These are phyloP conservation scores for Microcebus murinus DNA, from an alignment of 2,113 vertebrate genomes.

Conservation along the genomic window DNA sequence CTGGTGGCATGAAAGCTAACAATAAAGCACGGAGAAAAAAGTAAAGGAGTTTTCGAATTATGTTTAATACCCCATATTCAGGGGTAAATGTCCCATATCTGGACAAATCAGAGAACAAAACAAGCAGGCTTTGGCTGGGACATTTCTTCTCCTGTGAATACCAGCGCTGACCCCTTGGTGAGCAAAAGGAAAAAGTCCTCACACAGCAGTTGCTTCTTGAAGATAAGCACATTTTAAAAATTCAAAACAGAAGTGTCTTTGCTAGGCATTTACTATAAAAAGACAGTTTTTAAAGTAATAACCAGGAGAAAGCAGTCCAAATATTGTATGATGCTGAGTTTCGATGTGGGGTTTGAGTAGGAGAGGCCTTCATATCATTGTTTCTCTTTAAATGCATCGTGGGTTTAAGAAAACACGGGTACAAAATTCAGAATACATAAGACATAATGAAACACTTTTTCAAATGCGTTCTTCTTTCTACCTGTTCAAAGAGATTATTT, in stretches of 20 bases:
- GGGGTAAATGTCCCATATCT: not conserved
- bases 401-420: not conserved
- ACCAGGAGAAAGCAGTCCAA: not conserved
- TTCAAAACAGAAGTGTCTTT: not conserved
- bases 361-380: not conserved
- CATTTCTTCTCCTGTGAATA: not conserved
- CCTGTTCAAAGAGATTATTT: not conserved
- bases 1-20: not conserved
- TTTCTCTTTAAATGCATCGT: conserved; percentile 15
- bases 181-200: not conserved
- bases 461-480: conserved; percentile 10
- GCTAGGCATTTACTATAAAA: not conserved
- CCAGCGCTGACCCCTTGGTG: not conserved
- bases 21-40: not conserved
- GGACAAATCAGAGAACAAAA: conserved; percentile 5
- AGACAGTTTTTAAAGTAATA: not conserved
- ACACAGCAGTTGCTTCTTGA: not conserved
- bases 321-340: not conserved
- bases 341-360: not conserved
- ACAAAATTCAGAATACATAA: conserved; percentile 6
- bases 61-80: not conserved
- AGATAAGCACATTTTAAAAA: not conserved
- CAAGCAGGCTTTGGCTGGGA: not conserved
- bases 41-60: not conserved
- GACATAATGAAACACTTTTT: not conserved